Conservation (phyloP, 2,888 invertebrate genomes). For the Plagodis dolabraria region DNA sequence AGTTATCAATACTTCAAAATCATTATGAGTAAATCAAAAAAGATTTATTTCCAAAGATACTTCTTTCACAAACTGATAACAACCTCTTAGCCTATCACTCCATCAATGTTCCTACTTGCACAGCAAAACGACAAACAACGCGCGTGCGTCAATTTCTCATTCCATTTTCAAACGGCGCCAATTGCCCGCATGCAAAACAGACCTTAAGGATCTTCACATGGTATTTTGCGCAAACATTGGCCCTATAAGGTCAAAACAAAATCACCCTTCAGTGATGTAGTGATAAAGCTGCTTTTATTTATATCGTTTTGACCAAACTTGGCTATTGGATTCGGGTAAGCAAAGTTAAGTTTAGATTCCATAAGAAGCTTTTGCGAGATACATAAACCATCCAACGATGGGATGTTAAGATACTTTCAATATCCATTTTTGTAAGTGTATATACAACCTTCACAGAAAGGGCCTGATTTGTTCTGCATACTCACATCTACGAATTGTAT, state of each 20-base stretch:
- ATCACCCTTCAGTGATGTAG: neutral
- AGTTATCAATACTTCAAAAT: too few species aligned
- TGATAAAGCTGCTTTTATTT: neutral
- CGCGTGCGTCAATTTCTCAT: constrained; percentile 66
- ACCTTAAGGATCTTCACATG: constrained; percentile 19
- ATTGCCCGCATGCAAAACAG: constrained; percentile 71
- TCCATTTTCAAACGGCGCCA: constrained; percentile 65
- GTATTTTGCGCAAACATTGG: neutral
- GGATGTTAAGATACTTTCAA: neutral
- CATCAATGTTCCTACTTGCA: constrained; percentile 15
- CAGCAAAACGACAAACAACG: constrained; percentile 27
- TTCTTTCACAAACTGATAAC: neutral
- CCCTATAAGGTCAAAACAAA: neutral
- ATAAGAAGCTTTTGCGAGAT: neutral
- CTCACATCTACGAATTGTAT: too few species aligned
- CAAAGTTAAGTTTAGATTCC: neutral
- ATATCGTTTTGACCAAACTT: neutral
- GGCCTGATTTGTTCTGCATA: too few species aligned
- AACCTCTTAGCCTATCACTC: constrained; percentile 6
- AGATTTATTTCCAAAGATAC: neutral
- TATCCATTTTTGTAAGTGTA: neutral
- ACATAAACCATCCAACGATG: neutral
- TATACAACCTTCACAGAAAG: neutral
- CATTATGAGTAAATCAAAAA: too few species aligned
- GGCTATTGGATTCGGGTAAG: too few species aligned